Conservation (phyloP, 2,113 vertebrate species). For the Crotalus viridis region DNA sequence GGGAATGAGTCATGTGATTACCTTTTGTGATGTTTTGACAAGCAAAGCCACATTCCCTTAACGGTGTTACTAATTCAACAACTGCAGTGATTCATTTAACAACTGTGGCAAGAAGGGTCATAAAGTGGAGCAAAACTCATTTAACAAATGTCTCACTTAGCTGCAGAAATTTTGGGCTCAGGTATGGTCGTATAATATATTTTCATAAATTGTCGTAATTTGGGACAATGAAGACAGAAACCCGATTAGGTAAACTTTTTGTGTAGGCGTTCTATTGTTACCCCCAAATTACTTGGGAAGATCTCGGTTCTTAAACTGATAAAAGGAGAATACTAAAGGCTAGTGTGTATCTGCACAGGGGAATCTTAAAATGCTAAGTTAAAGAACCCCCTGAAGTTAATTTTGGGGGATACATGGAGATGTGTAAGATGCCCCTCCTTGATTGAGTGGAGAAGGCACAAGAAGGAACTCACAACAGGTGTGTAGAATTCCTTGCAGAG, state of each 20-base stretch:
- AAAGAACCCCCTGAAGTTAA: conserved; percentile 10
- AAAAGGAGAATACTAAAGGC: not conserved
- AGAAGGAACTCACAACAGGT: not conserved
- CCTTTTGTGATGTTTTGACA: too few species aligned
- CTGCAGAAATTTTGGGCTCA: too few species aligned
- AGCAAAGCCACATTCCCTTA: too few species aligned
- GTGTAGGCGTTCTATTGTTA: not conserved
- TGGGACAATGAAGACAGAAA: not conserved
- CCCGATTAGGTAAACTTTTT: not conserved
- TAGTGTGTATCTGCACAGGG: not conserved
- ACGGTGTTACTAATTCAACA: too few species aligned
- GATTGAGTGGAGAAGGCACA: not conserved
- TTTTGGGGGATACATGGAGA: not conserved
- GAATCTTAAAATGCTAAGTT: not conserved
- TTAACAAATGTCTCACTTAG: too few species aligned
- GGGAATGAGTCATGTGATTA: not conserved
- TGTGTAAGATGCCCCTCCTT: not conserved
- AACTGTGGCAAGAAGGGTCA: too few species aligned
- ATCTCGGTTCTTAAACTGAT: not conserved
- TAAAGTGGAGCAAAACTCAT: too few species aligned
- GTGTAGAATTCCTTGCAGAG: not conserved
- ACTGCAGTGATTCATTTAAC: too few species aligned
- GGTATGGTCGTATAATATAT: not conserved
- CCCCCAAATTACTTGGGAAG: not conserved
- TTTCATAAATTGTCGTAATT: not conserved